A percentile compares a stretch with the other conserved stretches of the same genome.
Evolutionary conservation across 2,797 vertebrate genomes (phyloP).

Genomic region (Monodelphis domestica): DNA sequence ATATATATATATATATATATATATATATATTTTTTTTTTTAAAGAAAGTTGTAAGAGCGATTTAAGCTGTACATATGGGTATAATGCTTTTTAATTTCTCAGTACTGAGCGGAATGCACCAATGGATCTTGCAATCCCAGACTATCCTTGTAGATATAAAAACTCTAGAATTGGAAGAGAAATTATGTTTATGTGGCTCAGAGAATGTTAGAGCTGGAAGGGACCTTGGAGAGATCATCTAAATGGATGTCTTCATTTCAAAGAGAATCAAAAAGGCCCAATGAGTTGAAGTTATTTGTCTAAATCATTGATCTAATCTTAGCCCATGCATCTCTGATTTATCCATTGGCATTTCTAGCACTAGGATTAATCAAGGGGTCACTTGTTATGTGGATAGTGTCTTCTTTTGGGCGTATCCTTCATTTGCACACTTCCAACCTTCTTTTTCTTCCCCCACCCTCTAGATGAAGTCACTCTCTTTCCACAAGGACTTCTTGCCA

Average conservation of each 20-base stretch:
- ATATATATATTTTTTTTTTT: too few species aligned
- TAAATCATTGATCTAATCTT: background rate
- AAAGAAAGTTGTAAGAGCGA: conserved; percentile 30
- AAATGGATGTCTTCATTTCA: background rate
- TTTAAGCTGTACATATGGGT: conserved; percentile 7
- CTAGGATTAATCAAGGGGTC: background rate
- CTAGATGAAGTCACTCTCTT: background rate
- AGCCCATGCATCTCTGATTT: background rate
- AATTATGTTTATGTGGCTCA: background rate
- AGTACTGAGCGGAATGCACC: background rate
- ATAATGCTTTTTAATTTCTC: conserved; percentile 12
- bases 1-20: too few species aligned
- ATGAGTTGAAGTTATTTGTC: background rate
- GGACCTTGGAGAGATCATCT: background rate
- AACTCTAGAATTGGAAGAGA: background rate
- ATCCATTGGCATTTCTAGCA: background rate
- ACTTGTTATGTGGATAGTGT: background rate
- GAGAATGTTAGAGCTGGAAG: background rate
- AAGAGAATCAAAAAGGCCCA: background rate
- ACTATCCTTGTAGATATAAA: background rate
- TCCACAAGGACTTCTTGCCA: background rate
- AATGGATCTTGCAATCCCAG: conserved; percentile 21
- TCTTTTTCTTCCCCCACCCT: background rate
- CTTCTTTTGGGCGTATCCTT: background rate
- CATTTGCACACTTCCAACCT: background rate